Evolutionary conservation across 2,888 invertebrate species (phyloP).

Genomic region (Lepidocyrtinus sp.): DNA sequence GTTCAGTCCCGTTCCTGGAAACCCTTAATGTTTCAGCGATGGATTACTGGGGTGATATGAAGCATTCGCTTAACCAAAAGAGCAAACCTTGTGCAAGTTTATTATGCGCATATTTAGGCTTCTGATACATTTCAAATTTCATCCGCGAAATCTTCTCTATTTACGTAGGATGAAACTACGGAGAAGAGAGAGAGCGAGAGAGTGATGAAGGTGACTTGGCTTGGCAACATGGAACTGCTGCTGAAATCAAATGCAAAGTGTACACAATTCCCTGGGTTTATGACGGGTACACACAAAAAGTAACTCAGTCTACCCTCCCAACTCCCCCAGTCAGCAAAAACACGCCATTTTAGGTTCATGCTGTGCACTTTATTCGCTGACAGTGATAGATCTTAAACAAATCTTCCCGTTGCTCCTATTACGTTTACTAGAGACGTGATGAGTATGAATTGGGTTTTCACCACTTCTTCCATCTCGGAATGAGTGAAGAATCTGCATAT

Average conservation of each 20-base stretch:
- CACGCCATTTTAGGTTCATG: background rate
- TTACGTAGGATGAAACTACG: background rate
- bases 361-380: constrained; percentile 11
- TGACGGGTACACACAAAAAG: no score
- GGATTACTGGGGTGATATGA: background rate
- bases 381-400: constrained; percentile 43
- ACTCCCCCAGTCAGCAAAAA: constrained; percentile 7
- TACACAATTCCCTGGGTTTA: background rate
- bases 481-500: background rate
- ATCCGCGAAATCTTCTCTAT: background rate
- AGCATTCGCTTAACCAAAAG: background rate
- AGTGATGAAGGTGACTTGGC: background rate
- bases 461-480: constrained; percentile 9
- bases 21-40: no score
- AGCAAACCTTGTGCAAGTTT: constrained; percentile 1
- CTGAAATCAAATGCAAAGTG: background rate
- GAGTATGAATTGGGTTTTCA: constrained; percentile 31
- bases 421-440: no score
- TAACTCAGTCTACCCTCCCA: no score
- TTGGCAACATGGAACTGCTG: background rate
- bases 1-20: no score
- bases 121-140: constrained; percentile 12
- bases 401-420: constrained; percentile 23
- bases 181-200: no score
- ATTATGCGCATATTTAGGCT: constrained; percentile 13